A percentile compares a stretch with the other conserved stretches of the same genome.
Evolutionary conservation across 1,140 invertebrate genomes (phyloP).

Genomic region (Drosophila hydei): DNA sequence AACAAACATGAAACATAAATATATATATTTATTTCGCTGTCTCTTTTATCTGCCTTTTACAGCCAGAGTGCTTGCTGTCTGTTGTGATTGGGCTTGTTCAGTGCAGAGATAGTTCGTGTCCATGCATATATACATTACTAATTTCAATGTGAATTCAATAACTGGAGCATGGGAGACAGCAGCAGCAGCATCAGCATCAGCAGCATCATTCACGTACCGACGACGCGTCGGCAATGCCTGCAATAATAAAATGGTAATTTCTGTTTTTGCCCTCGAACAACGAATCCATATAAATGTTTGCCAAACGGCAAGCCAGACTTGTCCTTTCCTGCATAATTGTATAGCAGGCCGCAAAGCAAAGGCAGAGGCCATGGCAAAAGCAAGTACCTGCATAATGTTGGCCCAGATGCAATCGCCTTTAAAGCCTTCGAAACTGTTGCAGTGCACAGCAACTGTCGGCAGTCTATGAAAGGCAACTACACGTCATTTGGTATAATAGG

Average conservation of each 20-base stretch:
- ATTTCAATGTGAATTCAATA: slow-evolving; percentile 80
- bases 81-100: slow-evolving; percentile 1
- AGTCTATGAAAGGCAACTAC: too few species aligned
- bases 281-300: slow-evolving; percentile 71
- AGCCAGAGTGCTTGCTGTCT: neutral
- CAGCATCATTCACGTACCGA: neutral
- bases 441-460: too few species aligned
- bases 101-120: slow-evolving; percentile 38
- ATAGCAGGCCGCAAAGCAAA: slow-evolving; percentile 66
- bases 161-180: slow-evolving; percentile 6
- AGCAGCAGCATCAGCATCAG: neutral
- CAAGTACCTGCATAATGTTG: slow-evolving; percentile 2
- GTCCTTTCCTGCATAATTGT: slow-evolving; percentile 60
- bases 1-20: neutral
- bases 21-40: neutral
- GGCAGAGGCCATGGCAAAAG: neutral
- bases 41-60: slow-evolving; percentile 1
- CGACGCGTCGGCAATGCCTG: slow-evolving; percentile 40
- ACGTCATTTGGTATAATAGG: too few species aligned
- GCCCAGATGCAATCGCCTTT: neutral
- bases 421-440: neutral
- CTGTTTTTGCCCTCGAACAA: slow-evolving; percentile 22
- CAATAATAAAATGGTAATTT: slow-evolving; percentile 82
- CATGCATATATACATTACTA: slow-evolving; percentile 77
- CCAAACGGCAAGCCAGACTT: slow-evolving; percentile 57